These are phyloP conservation scores for Caenorhabditis sp. DNA, from an alignment of 2,888 invertebrate species.

Conservation along the genomic window DNA sequence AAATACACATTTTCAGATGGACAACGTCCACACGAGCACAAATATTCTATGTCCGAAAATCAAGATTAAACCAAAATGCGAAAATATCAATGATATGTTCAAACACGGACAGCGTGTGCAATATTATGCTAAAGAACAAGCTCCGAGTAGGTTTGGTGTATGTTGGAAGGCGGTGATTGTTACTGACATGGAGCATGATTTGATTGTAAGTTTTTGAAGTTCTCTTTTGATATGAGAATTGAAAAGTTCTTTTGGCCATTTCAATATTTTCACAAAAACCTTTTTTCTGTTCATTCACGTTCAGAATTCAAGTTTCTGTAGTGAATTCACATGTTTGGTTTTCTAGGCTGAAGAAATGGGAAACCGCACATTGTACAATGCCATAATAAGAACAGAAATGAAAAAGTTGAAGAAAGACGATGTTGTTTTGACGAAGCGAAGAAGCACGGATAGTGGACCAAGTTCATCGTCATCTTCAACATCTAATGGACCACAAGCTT, in stretches of 20 bases:
- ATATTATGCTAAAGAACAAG: constrained; percentile 42
- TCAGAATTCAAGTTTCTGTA: no score
- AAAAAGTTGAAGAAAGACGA: neutral
- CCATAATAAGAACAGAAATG: neutral
- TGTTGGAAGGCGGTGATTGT: constrained; percentile 39
- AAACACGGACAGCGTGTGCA: constrained; percentile 27
- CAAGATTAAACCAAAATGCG: constrained; percentile 12
- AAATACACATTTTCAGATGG: constrained; percentile 6
- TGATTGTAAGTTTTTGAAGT: constrained; percentile 12
- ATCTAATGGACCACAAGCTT: neutral
- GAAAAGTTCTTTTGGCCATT: no score
- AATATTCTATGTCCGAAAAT: constrained; percentile 20
- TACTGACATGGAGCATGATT: constrained; percentile 41
- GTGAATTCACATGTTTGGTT: no score
- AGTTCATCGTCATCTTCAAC: neutral
- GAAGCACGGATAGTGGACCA: neutral
- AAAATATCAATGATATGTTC: constrained; percentile 21
- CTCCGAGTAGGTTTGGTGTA: constrained; percentile 39
- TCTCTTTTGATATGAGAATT: neutral
- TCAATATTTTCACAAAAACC: no score
- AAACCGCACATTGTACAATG: neutral
- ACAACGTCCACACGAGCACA: constrained; percentile 4
- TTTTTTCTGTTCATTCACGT: no score
- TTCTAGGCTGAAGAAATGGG: neutral
- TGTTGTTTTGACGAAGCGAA: neutral